Conservation (phyloP, 2,113 vertebrate species). For the Gorsachius goisagi region DNA sequence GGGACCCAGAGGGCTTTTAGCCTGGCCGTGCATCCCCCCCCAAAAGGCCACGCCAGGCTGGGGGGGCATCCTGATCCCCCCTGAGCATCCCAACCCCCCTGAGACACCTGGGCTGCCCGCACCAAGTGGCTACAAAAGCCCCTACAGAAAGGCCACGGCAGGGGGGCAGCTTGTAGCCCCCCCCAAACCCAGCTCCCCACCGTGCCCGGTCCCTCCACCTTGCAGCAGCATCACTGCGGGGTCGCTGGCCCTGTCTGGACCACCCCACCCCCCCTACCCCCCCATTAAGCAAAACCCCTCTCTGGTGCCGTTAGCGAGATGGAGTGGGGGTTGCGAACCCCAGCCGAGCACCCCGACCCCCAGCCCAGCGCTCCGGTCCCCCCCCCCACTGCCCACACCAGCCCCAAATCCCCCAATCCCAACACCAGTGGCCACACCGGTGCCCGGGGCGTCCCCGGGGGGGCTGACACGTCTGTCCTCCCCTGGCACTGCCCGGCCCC, state of each 20-base stretch:
- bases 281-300: not conserved
- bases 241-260: not conserved
- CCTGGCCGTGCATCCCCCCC: rapidly evolving
- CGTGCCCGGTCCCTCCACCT: rapidly evolving
- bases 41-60: rapidly evolving
- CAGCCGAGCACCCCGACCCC: not conserved
- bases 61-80: not conserved
- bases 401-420: not conserved
- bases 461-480: not conserved
- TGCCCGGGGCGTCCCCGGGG: not conserved
- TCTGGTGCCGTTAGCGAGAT: not conserved
- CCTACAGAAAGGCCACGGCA: not conserved
- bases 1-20: not conserved
- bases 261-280: rapidly evolving
- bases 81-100: not conserved
- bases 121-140: not conserved
- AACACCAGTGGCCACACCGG: rapidly evolving
- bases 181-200: not conserved
- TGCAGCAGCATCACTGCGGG: not conserved
- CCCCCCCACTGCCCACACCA: not conserved
- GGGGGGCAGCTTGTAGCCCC: not conserved
- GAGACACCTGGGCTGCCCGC: not conserved
- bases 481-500: not conserved
- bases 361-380: rapidly evolving
- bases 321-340: not conserved